Percentiles rank a stretch among this genome's conserved stretches.
Conservation (phyloP, 2,113 vertebrate species). For the Ageneiosus marmoratus region DNA sequence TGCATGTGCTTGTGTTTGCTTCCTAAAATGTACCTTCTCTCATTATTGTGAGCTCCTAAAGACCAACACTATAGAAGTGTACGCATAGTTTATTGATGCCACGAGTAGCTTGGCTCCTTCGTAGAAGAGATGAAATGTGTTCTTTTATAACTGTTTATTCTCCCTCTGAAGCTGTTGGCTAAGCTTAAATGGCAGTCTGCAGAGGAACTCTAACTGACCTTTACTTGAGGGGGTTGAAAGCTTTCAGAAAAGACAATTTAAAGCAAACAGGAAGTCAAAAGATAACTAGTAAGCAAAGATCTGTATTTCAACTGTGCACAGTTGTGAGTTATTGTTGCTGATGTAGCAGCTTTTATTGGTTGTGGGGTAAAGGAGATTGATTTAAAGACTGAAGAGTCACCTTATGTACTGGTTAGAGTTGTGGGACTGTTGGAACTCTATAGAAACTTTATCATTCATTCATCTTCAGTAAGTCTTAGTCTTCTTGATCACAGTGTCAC, state of each 20-base stretch:
- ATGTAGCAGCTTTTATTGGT: not conserved
- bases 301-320: not conserved
- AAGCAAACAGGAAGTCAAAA: not conserved
- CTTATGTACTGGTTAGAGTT: not conserved
- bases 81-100: conserved; percentile 5
- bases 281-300: not conserved
- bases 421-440: not conserved
- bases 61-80: not conserved
- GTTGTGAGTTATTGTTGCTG: not conserved
- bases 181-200: not conserved
- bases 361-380: not conserved
- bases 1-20: too few relatives aligned
- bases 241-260: not conserved
- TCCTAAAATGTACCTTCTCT: not conserved
- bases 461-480: not conserved
- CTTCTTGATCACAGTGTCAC: not conserved
- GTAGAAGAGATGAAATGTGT: not conserved
- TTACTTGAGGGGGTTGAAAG: not conserved
- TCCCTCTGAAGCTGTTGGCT: not conserved
- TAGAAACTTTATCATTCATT: not conserved
- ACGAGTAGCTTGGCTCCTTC: not conserved
- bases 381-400: not conserved
- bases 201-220: not conserved
- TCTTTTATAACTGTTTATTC: conserved; percentile 17
- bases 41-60: not conserved